Percentiles rank a stretch among this genome's conserved stretches.
phyloP scores from a whole-genome alignment of 2,113 vertebrate genomes.

The Coturnix japonica region DNA sequence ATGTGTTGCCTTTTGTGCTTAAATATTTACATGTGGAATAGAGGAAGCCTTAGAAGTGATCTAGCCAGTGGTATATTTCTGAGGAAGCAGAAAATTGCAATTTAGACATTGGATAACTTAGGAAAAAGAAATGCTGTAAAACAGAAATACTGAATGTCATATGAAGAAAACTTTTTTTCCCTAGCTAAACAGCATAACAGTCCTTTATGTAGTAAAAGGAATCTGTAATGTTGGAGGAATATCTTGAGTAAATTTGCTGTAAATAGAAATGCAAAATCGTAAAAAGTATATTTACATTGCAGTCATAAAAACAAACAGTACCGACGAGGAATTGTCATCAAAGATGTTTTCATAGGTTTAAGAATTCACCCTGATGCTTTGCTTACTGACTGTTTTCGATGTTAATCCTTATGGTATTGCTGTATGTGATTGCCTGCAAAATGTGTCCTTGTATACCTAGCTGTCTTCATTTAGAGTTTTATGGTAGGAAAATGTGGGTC shows the following conservation, averaged over 20 bases:
- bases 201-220: background rate
- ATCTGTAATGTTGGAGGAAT: background rate
- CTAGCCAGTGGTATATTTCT: background rate
- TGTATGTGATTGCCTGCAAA: background rate
- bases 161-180: background rate
- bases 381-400: background rate
- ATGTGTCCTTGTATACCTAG: background rate
- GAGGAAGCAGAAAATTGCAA: background rate
- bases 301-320: background rate
- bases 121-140: background rate
- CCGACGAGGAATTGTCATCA: background rate
- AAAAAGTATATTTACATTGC: background rate
- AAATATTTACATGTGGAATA: background rate
- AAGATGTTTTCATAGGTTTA: background rate
- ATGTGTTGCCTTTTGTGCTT: background rate
- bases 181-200: background rate
- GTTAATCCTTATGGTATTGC: background rate
- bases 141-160: background rate
- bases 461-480: background rate
- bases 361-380: background rate
- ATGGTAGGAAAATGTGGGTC: background rate
- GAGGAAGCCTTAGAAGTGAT: background rate
- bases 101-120: background rate
- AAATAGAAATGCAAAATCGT: background rate
- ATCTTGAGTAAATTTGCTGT: background rate